phyloP scores from a whole-genome alignment of 2,797 vertebrate genomes.

The Alectoris magna region DNA sequence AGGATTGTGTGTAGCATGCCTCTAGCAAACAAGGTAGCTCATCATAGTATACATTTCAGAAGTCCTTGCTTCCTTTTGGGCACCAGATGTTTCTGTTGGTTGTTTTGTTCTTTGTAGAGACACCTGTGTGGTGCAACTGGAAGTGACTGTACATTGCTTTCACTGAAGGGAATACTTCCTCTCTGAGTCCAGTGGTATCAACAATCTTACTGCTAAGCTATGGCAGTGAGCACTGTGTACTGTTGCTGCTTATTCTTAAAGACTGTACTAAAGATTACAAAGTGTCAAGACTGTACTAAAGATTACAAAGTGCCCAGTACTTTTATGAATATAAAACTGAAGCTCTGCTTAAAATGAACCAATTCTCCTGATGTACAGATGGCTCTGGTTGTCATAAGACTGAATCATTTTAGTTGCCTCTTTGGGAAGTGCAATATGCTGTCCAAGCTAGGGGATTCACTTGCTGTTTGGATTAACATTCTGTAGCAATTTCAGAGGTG shows the following conservation, averaged over 20 bases:
- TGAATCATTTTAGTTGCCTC: background rate
- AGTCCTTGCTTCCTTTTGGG: background rate
- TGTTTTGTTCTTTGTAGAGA: background rate
- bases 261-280: background rate
- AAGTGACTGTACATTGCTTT: background rate
- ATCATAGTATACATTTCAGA: background rate
- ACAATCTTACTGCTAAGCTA: background rate
- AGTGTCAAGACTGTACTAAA: background rate
- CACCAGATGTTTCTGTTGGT: background rate
- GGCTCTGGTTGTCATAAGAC: background rate
- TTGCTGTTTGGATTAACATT: background rate
- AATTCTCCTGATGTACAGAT: background rate
- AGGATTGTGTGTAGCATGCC: background rate
- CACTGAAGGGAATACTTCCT: background rate
- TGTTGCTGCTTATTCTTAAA: background rate
- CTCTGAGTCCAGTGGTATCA: background rate
- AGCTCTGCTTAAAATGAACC: background rate
- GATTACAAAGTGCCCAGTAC: background rate
- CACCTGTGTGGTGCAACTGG: background rate
- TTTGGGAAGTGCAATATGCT: background rate
- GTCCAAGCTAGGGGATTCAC: background rate
- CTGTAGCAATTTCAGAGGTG: background rate
- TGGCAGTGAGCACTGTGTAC: background rate
- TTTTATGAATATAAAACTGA: background rate
- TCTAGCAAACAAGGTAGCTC: background rate